Evolutionary conservation across 2,113 vertebrate genomes (phyloP), one percentile per base, ranked within the genome.

Genomic region (Pungitius pungitius): DNA sequence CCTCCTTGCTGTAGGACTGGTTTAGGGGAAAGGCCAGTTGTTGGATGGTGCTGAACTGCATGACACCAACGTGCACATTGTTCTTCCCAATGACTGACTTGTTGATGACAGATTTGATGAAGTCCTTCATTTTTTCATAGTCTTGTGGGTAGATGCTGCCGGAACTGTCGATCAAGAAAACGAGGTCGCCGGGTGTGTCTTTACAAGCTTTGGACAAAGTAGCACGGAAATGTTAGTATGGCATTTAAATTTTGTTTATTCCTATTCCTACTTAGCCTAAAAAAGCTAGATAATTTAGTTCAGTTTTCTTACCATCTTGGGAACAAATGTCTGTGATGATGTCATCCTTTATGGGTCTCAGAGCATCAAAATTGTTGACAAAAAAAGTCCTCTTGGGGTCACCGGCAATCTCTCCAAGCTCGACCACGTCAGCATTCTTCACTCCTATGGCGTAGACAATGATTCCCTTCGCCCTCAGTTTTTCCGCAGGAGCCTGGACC

Each of bases 111-210:
- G 83, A 81, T 47, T 89, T 89, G 75, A 96, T 87, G 65, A 96
- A 96, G n/a, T 68, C 69, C 68, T 95, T 96, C 87, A 95, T 95
- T 76, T 91, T 95, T 5, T 52, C 1, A 76, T 94, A 97, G 61
- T 96, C 91, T 5, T 20, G 0, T 0, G 27, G 0, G 0, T 66
- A 2, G 62, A 96, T 95, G 78, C 94, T 96, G 4, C 90, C 88
- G 3, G 96, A 97, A 70, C 95, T 92, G 69, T 96, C 95, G 10
- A 96, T 89, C 81, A 96, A 78, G 89, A 97, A 96, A 27, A 96
- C 22, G 40, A 96, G 84, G 71, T 97, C 95, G 6, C 93, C 92
- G 72, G 91, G 90, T 49, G 81, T 70, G 18, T 93, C 88, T 73
- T 93, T 95, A 80, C 95, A 96, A 45, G 69, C 96, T 96, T 76